Evolutionary conservation across 2,888 invertebrate genomes (phyloP), one percentile per base, ranked within the genome.

Genomic region (Mesorhabditis spiculigera): DNA sequence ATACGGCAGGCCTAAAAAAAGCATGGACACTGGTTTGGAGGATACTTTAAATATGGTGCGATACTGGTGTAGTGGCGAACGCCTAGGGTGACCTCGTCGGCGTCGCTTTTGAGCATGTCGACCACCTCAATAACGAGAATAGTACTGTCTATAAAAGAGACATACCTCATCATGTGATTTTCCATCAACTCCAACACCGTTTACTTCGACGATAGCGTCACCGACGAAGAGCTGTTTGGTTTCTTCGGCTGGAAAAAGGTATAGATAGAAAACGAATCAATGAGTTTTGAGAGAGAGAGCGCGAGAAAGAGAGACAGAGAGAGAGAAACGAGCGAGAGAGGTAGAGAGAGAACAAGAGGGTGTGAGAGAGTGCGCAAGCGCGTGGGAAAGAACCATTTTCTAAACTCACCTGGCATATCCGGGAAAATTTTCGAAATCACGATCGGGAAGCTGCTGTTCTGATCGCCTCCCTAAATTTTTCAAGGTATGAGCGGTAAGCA

Each of bases 51-150:
- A 89, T 95, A 95, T 61, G 95, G 94, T 72, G 95, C 95, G 64
- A 96, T 95, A 65, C 95, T 94, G 80, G 93, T 91, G 88, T 95
- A 95, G 88, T 96, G 95, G 86, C 93, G 93, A 8, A 97, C 94
- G 1, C 94, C 93, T 71, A 97, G 90, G 70, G 93, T 93, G n/a
- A 96, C 94, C 64, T 86, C 82, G 86, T 94, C 93, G 0, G 95
- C 96, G 67, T 95, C 94, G 87, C 93, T 93, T 79, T 93, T 90
- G 78, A 97, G 90, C 83, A 94, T 93, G 87, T 92, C 92, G 63
- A 96, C 94, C 42, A 95, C 95, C 87, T n/a, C n/a, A 69, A 28
- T 66, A 78, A n/a, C n/a, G n/a, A n/a, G n/a, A n/a, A n/a, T n/a
- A n/a, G n/a, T n/a, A n/a, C n/a, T n/a, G n/a, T n/a, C n/a, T n/a